These are phyloP conservation scores for Contarinia nasturtii DNA, from an alignment of 1,140 invertebrate genomes.

Conservation along the genomic window DNA sequence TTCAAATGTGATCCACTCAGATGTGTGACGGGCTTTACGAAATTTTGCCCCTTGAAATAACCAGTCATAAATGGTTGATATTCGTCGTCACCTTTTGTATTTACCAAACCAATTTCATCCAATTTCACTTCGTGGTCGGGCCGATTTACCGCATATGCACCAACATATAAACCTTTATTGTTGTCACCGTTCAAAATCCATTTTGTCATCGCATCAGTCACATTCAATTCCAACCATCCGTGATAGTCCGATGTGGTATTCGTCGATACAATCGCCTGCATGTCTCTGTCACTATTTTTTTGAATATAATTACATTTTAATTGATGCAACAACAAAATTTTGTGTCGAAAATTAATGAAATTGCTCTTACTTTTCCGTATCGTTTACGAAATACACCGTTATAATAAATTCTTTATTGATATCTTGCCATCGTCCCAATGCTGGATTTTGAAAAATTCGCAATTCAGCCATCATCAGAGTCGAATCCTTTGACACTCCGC, in stretches of 20 bases:
- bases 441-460: conserved; percentile 49
- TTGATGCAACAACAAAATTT: conserved; percentile 4
- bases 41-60: conserved; percentile 49
- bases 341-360: too few species aligned
- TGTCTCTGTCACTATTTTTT: conserved; percentile 4
- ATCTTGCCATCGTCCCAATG: conserved; percentile 18
- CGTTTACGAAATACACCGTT: conserved; percentile 26
- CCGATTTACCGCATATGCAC: conserved; percentile 37
- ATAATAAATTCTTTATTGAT: conserved; percentile 17
- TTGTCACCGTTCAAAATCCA: conserved; percentile 59
- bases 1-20: too few species aligned
- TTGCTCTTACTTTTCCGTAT: conserved; percentile 34
- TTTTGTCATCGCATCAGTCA: conserved; percentile 45
- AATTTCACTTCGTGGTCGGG: conserved; percentile 60
- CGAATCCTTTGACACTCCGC: conserved; percentile 59
- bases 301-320: too few species aligned
- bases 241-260: conserved; percentile 36
- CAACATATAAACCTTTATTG: conserved; percentile 82
- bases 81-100: conserved; percentile 51
- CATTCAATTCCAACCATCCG: conserved; percentile 59
- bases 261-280: conserved; percentile 22
- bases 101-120: conserved; percentile 65
- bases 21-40: neutral
- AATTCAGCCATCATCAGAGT: conserved; percentile 69
- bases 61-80: conserved; percentile 78